Base-by-base conservation (phyloP, 2,113 vertebrate genomes). In the Myotis brandtii region DNA sequence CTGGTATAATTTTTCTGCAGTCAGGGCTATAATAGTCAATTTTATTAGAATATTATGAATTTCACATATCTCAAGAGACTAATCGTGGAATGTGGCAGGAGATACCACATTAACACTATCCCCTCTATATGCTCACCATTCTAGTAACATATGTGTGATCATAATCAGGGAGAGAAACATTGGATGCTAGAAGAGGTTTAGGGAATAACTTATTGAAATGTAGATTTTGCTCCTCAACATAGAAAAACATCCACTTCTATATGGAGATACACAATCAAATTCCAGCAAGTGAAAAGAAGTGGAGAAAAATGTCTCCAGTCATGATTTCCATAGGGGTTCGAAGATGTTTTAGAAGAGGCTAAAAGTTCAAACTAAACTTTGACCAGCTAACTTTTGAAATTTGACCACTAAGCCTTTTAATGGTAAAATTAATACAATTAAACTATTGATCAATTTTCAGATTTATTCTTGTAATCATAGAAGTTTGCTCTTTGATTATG, bases 321-420 rank as follows among this genome's bases (percentile, higher is more conserved):
- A 25, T 70, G 13, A 76, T 79, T 95, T 75, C 84, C 48, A 86
- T 27, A 50, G 12, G 5, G 2, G 0, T 43, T 94, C 9, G 34
- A 83, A 75, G 30, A 85, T 80, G 5, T 46, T 90, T 92, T 77
- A 16, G 76, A 82, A 77, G 30, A 91, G 13, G 48, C 20, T 73
- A 43, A 92, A 80, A 37, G 21, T 77, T 73, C 6, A 56, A 81
- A 40, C 46, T 80, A 81, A 86, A 70, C 30, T 46, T 25, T 76
- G 18, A 56, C 40, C 52, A 95, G 73, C 89, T n/a, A 3, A 54
- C 52, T 93, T 84, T 83, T 75, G 40, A 92, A 91, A 87, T 70
- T 66, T 92, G n/a, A 84, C 21, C 25, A 13, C 5, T 23, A 83
- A 50, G 18, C 0, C 18, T 88, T 93, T 86, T 17, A 56, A 54